Conservation (phyloP, 1,140 invertebrate species). For the Ceratina japonica region DNA sequence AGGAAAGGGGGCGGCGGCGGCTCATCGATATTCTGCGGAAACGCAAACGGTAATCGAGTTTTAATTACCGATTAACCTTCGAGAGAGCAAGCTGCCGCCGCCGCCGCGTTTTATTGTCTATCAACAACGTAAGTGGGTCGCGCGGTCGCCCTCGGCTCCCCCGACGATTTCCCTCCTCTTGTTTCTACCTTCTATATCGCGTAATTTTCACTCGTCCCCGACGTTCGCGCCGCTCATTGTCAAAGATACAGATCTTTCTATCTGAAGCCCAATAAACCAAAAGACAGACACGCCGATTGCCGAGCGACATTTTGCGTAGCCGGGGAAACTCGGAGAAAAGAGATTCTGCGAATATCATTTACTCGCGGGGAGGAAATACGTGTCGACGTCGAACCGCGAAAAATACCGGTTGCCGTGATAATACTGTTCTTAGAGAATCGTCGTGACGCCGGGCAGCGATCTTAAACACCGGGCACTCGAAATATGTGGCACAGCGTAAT, state of each 20-base stretch:
- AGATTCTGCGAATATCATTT: not conserved
- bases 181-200: not conserved
- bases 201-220: not conserved
- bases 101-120: slow-evolving; percentile 36
- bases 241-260: too few species aligned
- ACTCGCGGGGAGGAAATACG: too few species aligned
- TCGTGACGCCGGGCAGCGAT: not conserved
- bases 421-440: too few species aligned
- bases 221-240: not conserved
- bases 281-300: too few species aligned
- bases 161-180: slow-evolving; percentile 29
- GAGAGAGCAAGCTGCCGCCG: not conserved
- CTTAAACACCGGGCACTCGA: not conserved
- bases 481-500: not conserved
- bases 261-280: too few species aligned
- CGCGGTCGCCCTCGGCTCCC: not conserved
- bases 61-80: slow-evolving; percentile 41
- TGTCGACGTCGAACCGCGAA: too few species aligned
- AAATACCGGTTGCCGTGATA: too few species aligned
- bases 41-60: slow-evolving; percentile 22
- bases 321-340: not conserved
- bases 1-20: not conserved
- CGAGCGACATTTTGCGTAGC: too few species aligned
- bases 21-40: slow-evolving; percentile 33
- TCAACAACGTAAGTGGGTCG: slow-evolving; percentile 33